Base-by-base conservation (phyloP, 2,797 vertebrate species). In the Bradypodion ventrale region DNA sequence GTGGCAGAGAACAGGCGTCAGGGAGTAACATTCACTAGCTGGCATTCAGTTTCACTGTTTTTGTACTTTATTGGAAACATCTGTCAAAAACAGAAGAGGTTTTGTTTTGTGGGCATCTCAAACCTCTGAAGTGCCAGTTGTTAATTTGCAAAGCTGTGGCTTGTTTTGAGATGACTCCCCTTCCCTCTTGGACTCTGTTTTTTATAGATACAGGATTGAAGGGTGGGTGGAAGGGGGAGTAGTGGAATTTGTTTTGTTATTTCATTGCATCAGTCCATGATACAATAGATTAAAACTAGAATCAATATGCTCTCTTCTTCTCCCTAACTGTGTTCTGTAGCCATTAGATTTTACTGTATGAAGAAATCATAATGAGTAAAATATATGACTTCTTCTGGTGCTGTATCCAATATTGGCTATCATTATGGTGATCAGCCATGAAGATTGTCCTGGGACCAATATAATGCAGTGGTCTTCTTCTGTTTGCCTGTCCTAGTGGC, bases 261-360 rank as follows among this genome's bases (percentile, higher is more conserved):
- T 91, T 85, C 87, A 87, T n/a, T 59, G 56, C 79, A 91, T 65
- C 83, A 92, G 80, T 88, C 88, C 84, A 83, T 87, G 89, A n/a
- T n/a, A n/a, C 80, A 84, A 83, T 85, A 89, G 85, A 87, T 90
- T 87, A 87, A 91, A 93, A 89, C 80, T 89, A 91, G 88, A n/a
- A 87, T 65, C 62, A 40, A 77, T 49, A 49, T 84, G 75, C 35
- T 75, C 75, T 59, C 76, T 60, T 59, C 16, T 19, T 4, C 16
- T 15, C 52, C 19, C 86, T 70, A 60, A 46, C 27, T 76, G 2
- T 32, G 35, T 79, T 69, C 42, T 84, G 19, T 2, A 56, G 52
- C 52, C 19, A 56, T 56, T 19, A 4, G 52, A 23, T 56, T 16
- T 56, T 21, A 56, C 19, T 56, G 52, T 21, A 56, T 19, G 52